A percentile compares a stretch with the other conserved stretches of the same genome.
Conservation (phyloP, 2,888 invertebrate species). For the Macrosiphum euphorbiae region DNA sequence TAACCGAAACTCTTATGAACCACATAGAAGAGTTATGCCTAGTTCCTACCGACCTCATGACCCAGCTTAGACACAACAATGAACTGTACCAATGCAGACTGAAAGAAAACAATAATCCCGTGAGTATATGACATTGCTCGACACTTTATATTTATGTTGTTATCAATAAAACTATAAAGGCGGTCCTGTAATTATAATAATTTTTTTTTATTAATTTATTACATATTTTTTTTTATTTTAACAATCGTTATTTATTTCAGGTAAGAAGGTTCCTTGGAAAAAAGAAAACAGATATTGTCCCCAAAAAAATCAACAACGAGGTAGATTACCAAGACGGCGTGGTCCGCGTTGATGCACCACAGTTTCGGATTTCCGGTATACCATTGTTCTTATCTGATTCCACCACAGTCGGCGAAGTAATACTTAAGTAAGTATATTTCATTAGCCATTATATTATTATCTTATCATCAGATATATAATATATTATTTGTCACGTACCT, state of each 20-base stretch:
- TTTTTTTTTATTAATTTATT: not conserved
- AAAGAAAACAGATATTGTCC: constrained; percentile 67
- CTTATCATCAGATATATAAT: not conserved
- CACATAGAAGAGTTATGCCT: constrained; percentile 84
- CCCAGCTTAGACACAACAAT: constrained; percentile 75
- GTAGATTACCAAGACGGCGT: constrained; percentile 69
- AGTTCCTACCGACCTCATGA: constrained; percentile 80
- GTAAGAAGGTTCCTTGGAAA: constrained; percentile 69
- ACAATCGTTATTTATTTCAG: constrained; percentile 65
- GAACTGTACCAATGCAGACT: constrained; percentile 71
- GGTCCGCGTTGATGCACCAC: constrained; percentile 70
- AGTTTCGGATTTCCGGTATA: constrained; percentile 69
- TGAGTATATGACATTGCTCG: constrained; percentile 62
- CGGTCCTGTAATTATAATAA: not conserved
- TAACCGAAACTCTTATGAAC: constrained; percentile 86
- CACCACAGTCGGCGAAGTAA: constrained; percentile 72
- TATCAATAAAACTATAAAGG: not conserved
- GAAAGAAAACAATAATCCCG: constrained; percentile 69
- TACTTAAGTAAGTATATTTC: constrained; percentile 70
- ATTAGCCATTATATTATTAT: not conserved
- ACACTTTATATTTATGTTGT: not conserved
- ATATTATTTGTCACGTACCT: not conserved
- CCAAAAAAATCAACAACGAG: constrained; percentile 69
- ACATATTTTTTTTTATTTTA: not conserved
- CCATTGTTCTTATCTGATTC: constrained; percentile 71